Evolutionary conservation across 2,113 vertebrate species (phyloP).

Genomic region (Gasterosteus nipponicus): DNA sequence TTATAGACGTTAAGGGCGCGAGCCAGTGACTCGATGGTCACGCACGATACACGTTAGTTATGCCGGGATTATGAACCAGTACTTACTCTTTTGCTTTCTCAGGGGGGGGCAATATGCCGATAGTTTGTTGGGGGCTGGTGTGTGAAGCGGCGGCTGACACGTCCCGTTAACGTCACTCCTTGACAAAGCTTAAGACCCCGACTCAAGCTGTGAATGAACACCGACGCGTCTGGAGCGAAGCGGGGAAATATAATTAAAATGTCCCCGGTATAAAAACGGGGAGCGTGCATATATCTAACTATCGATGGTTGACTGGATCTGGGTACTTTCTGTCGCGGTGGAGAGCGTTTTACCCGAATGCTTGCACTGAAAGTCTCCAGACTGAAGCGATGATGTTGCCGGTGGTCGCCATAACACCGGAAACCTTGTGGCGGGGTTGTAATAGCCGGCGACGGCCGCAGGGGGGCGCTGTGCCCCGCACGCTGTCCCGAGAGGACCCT

Average conservation of each 20-base stretch:
- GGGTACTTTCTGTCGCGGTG: not conserved
- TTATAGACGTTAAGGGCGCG: not conserved
- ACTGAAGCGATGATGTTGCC: slow-evolving; percentile 53
- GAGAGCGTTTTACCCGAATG: slow-evolving; percentile 49
- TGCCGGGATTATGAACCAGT: not conserved
- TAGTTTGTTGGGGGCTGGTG: not conserved
- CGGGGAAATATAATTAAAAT: not conserved
- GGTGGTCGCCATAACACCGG: slow-evolving; percentile 85
- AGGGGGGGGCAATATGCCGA: rapidly evolving
- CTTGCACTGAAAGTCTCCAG: slow-evolving; percentile 28
- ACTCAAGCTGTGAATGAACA: slow-evolving; percentile 2
- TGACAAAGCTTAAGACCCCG: slow-evolving; percentile 5
- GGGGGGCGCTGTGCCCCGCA: slow-evolving; percentile 50
- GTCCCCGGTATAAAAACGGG: not conserved
- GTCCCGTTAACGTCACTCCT: slow-evolving; percentile 10
- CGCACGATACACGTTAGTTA: not conserved
- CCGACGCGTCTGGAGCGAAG: not conserved
- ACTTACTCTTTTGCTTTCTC: not conserved
- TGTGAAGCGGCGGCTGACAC: slow-evolving; percentile 36
- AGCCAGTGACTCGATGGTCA: not conserved
- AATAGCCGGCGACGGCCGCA: slow-evolving; percentile 1
- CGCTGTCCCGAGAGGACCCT: not conserved
- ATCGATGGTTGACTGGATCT: rapidly evolving
- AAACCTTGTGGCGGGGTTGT: slow-evolving; percentile 72
- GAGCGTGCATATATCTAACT: not conserved